These are phyloP conservation scores for Bryconaethiops microstoma DNA, from an alignment of 2,797 vertebrate species.

Conservation along the genomic window DNA sequence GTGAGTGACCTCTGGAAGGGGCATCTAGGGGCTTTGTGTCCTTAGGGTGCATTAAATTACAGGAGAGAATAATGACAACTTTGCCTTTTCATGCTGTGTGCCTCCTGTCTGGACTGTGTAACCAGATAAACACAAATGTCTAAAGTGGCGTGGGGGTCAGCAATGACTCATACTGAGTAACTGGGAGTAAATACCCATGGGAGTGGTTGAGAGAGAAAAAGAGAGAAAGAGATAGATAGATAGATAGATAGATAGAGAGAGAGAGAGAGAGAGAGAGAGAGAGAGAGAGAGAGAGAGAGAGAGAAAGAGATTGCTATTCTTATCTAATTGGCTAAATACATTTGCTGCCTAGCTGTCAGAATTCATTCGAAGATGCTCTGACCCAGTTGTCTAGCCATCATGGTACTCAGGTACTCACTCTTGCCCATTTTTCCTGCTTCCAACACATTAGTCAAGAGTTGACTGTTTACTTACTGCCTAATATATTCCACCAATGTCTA, in stretches of 20 bases:
- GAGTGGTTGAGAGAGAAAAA: slow-evolving; percentile 13
- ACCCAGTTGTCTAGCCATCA: too few relatives aligned
- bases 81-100: slow-evolving; percentile 58
- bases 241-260: background rate
- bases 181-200: slow-evolving; percentile 34
- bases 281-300: slow-evolving; percentile 3
- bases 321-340: too few relatives aligned
- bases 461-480: too few relatives aligned
- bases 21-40: background rate
- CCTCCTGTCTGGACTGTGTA: slow-evolving; percentile 62
- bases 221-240: background rate
- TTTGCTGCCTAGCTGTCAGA: too few relatives aligned
- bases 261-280: too few relatives aligned
- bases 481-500: too few relatives aligned
- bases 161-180: slow-evolving; percentile 71
- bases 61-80: slow-evolving; percentile 41
- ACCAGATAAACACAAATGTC: slow-evolving; percentile 63
- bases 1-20: slow-evolving; percentile 24
- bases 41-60: slow-evolving; percentile 36
- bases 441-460: too few relatives aligned
- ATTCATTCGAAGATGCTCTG: too few relatives aligned
- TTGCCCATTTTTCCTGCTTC: too few relatives aligned
- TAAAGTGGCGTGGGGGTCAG: slow-evolving; percentile 56
- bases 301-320: background rate
- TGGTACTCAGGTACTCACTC: too few relatives aligned